Conservation (phyloP, 1,140 invertebrate genomes). For the Campoletis sonorensis region DNA sequence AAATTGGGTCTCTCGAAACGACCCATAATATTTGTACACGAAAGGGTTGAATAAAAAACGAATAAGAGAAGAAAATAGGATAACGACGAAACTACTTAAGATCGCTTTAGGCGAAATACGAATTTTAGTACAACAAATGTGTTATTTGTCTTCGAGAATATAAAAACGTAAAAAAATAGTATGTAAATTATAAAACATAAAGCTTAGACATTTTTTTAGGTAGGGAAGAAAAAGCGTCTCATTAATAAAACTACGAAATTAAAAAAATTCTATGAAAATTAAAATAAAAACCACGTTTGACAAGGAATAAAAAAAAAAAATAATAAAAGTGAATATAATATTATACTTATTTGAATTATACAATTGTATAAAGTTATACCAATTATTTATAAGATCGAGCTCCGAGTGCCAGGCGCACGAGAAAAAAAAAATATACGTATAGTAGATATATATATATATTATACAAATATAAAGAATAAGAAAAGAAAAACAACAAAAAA, state of each 20-base stretch:
- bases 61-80: constrained; percentile 25
- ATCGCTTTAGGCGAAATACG: constrained; percentile 23
- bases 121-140: constrained; percentile 30
- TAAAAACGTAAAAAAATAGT: neutral
- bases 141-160: constrained; percentile 4
- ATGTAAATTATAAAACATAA: neutral
- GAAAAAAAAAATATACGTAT: constrained; percentile 20
- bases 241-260: neutral
- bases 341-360: neutral
- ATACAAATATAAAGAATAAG: constrained; percentile 34
- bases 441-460: constrained; percentile 28
- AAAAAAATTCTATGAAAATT: neutral
- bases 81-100: constrained; percentile 9
- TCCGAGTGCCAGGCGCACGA: constrained; percentile 34
- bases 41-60: neutral
- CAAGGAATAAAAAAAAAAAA: neutral
- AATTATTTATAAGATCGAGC: neutral
- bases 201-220: constrained; percentile 4
- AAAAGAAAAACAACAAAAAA: constrained; percentile 13
- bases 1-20: neutral
- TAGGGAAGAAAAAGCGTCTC: neutral
- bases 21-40: no score
- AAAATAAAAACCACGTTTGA: neutral
- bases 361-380: neutral
- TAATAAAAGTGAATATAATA: no score